Percentiles rank a stretch among this genome's conserved stretches.
phyloP scores from a whole-genome alignment of 2,888 invertebrate genomes.

The Platerodrilus igneus region DNA sequence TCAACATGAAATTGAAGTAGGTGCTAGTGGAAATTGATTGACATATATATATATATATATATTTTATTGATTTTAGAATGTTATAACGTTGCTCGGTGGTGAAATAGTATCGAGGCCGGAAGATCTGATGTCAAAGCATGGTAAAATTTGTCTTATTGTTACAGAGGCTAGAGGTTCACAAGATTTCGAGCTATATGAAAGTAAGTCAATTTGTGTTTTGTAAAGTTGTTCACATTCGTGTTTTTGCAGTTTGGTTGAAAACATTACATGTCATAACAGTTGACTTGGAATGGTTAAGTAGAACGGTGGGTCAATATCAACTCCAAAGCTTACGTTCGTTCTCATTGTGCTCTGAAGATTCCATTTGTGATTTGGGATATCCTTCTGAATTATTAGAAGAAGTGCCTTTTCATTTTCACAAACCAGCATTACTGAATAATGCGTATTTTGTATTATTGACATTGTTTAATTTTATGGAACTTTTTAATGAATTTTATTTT shows the following conservation, averaged over 20 bases:
- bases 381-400: conserved; percentile 35
- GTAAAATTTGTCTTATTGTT: conserved; percentile 37
- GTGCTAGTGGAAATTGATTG: neutral
- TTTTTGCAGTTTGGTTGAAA: conserved; percentile 40
- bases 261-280: conserved; percentile 39
- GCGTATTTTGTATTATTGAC: too few species aligned
- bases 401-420: conserved; percentile 27
- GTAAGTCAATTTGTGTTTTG: too few species aligned
- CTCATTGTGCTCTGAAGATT: conserved; percentile 39
- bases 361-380: conserved; percentile 38
- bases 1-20: conserved; percentile 39
- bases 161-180: conserved; percentile 38
- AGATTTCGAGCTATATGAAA: conserved; percentile 38
- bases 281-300: conserved; percentile 45
- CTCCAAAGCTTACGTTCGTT: conserved; percentile 39
- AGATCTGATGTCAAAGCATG: conserved; percentile 31
- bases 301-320: conserved; percentile 42
- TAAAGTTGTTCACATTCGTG: neutral
- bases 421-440: too few species aligned
- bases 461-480: too few species aligned
- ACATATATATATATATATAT: neutral
- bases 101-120: conserved; percentile 30
- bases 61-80: conserved; percentile 29
- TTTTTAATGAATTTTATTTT: too few species aligned
- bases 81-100: conserved; percentile 37